phyloP scores from a whole-genome alignment of 2,113 vertebrate genomes.

The Mirza zaza region DNA sequence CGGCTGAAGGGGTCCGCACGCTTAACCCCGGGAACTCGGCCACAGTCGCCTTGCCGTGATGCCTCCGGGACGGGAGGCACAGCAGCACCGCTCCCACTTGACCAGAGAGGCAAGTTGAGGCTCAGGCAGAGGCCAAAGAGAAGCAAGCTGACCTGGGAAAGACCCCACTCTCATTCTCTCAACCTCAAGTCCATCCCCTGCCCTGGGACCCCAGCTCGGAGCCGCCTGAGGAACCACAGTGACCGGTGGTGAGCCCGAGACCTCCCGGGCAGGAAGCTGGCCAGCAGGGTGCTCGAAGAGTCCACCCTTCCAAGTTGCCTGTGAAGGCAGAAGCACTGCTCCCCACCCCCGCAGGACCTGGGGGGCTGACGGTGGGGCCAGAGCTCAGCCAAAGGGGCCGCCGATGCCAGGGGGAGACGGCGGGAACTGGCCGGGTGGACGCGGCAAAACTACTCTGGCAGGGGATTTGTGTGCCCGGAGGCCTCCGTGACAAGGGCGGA shows the following conservation, averaged over 20 bases:
- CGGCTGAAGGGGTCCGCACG: fast-evolving
- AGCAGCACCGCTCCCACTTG: not conserved
- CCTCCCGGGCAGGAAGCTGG: not conserved
- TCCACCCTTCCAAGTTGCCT: not conserved
- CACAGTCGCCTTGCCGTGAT: no score
- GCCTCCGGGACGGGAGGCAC: not conserved
- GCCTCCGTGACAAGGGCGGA: not conserved
- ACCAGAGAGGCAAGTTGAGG: not conserved
- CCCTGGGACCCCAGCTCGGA: not conserved
- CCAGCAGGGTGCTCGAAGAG: not conserved
- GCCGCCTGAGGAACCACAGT: not conserved
- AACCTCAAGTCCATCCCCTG: no score
- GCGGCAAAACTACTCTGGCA: not conserved
- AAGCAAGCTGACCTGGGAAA: not conserved
- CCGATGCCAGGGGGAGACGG: not conserved
- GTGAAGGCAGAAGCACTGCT: not conserved
- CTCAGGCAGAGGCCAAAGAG: not conserved
- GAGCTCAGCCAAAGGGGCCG: not conserved
- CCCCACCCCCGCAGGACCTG: not conserved
- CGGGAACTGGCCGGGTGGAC: not conserved
- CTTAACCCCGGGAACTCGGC: not conserved
- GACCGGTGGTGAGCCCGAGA: not conserved
- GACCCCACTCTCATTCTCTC: no score
- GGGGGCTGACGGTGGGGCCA: not conserved
- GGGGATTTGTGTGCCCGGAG: not conserved